phyloP scores from a whole-genome alignment of 2,888 invertebrate species.

The Gortyna flavago region DNA sequence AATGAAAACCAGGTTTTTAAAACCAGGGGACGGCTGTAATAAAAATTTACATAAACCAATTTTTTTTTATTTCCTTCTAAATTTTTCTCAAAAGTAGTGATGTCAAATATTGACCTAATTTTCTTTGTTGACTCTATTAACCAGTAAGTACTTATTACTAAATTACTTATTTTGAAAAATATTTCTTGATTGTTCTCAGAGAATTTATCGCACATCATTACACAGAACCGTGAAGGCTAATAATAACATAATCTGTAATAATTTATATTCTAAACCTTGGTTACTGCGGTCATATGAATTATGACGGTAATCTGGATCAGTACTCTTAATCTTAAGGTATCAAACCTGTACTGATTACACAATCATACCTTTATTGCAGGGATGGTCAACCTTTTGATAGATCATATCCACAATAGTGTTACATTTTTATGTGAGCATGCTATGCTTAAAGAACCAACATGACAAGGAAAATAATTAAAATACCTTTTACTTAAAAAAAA shows the following conservation, averaged over 20 bases:
- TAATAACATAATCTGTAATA: conserved; percentile 22
- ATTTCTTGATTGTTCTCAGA: neutral
- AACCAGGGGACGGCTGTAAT: no score
- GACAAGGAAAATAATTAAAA: neutral
- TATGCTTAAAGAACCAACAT: neutral
- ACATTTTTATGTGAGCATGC: neutral
- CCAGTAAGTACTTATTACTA: neutral
- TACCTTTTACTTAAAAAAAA: neutral
- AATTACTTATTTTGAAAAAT: neutral
- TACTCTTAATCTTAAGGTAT: conserved; percentile 40
- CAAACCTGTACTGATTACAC: conserved; percentile 55
- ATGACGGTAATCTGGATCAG: conserved; percentile 51
- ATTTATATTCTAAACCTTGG: conserved; percentile 38
- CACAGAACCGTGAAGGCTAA: neutral
- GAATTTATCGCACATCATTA: conserved; percentile 7
- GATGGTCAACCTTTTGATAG: conserved; percentile 16
- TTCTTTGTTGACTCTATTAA: neutral
- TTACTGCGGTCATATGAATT: conserved; percentile 14
- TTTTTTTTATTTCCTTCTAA: neutral
- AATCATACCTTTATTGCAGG: conserved; percentile 30
- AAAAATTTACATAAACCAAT: neutral
- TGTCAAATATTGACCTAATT: neutral
- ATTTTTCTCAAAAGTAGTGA: neutral
- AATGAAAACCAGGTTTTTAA: neutral
- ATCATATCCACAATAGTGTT: neutral